Evolutionary conservation across 2,797 vertebrate species (phyloP), one percentile per base, ranked within the genome.

Genomic region (Pyrocephalus nanus): DNA sequence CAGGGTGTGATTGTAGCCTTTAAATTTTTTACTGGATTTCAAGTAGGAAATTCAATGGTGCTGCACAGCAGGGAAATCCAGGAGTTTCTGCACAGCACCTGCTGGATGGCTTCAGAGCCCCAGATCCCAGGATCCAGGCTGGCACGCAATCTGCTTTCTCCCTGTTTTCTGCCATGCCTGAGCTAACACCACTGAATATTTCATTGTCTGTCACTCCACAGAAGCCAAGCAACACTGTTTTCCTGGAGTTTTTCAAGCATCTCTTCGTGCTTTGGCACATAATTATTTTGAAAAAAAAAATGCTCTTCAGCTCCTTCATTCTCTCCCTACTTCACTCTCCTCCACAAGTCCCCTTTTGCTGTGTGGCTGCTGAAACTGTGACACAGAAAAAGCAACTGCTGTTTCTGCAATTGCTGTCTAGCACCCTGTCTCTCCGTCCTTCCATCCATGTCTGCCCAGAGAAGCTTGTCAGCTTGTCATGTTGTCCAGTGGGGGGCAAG

Each of bases 361-460:
- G 45, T 0, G 0, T 18, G 54, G 13, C 64, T 79, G 34, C 22
- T 62, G 55, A 83, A 88, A 71, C 5, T 22, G 34, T 61, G 16
- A 32, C 38, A 20, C 0, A 0, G n/a, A 32, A 57, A 92, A 88
- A 27, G 66, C 66, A 78, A 20, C 30, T 55, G 25, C 50, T 81
- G 42, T 21, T 78, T 54, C 65, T 69, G 54, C 51, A 78, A 9
- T 47, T 43, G 0, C 76, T 77, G 21, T 62, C 76, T 71, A 4
- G 57, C 1, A 3, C 73, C 47, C 78, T 4, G 1, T 12, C 47
- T 1, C 1, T 14, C 47, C 0, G 1, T 71, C n/a, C n/a, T n/a
- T n/a, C 53, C 18, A 3, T 15, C 58, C 1, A 0, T 25, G 21
- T 16, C 70, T 26, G 16, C 16, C 43, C 55, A 58, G 42, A 58